phyloP scores from a whole-genome alignment of 2,888 invertebrate genomes.

The Neelides folsomi region DNA sequence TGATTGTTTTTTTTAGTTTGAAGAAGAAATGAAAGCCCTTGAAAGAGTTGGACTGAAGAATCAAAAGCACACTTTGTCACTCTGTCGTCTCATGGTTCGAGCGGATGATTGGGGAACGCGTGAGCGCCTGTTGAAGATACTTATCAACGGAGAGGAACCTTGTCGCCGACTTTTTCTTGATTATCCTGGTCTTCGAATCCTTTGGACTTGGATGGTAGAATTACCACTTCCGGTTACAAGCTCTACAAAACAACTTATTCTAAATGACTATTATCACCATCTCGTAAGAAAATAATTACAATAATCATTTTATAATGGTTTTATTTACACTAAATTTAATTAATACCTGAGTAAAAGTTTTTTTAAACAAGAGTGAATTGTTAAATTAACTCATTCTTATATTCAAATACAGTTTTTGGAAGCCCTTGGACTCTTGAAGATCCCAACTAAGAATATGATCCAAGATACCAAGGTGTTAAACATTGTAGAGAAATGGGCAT shows the following conservation, averaged over 20 bases:
- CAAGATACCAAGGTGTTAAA: constrained; percentile 79
- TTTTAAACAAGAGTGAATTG: too few species aligned
- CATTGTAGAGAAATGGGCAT: constrained; percentile 66
- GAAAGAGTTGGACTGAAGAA: constrained; percentile 68
- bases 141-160: constrained; percentile 65
- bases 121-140: constrained; percentile 56
- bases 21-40: constrained; percentile 75
- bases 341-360: too few species aligned
- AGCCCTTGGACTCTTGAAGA: constrained; percentile 71
- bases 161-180: constrained; percentile 77
- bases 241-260: constrained; percentile 13
- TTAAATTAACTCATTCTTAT: too few species aligned
- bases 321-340: too few species aligned
- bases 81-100: constrained; percentile 83
- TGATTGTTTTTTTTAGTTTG: constrained; percentile 41
- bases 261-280: constrained; percentile 19
- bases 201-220: constrained; percentile 88
- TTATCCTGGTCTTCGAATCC: constrained; percentile 77
- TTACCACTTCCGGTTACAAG: constrained; percentile 40
- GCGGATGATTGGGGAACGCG: constrained; percentile 65
- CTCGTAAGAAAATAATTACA: neutral
- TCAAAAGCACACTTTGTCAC: constrained; percentile 72
- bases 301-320: too few species aligned
- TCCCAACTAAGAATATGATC: constrained; percentile 82
- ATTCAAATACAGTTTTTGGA: constrained; percentile 57